These are phyloP conservation scores for Mungos mungo DNA, from an alignment of 2,113 vertebrate genomes.

Conservation along the genomic window DNA sequence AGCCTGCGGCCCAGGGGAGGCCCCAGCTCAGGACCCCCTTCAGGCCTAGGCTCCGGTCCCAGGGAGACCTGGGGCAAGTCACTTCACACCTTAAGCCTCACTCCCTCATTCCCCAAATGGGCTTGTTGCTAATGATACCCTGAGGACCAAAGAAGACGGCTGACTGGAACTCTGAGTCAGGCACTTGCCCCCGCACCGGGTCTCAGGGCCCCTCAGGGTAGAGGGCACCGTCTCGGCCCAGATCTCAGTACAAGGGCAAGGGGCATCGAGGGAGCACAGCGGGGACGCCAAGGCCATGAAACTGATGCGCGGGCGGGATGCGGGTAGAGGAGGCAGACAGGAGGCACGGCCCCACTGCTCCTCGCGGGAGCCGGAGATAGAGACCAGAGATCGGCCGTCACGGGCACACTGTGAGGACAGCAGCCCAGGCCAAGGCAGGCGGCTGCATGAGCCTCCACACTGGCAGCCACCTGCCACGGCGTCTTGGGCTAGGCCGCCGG, in stretches of 20 bases:
- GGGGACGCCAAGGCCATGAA: background rate
- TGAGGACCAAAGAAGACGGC: background rate
- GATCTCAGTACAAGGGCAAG: background rate
- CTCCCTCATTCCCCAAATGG: background rate
- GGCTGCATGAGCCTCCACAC: fast-evolving
- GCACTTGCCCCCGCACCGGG: background rate
- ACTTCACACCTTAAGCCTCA: too few relatives aligned
- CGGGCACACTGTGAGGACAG: fast-evolving
- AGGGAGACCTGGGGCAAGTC: too few relatives aligned
- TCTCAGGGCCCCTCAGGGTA: background rate
- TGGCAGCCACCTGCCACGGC: background rate
- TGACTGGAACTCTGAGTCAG: background rate
- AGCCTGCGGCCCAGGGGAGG: background rate
- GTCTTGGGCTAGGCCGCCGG: background rate
- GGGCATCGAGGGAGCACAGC: background rate
- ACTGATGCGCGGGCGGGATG: background rate
- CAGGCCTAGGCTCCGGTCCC: too few relatives aligned
- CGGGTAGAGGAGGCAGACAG: background rate
- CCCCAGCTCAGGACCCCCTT: background rate
- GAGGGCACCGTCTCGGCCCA: background rate
- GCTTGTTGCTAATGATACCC: background rate
- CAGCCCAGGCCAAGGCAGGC: background rate
- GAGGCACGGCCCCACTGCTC: background rate
- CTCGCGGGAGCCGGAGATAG: fast-evolving
- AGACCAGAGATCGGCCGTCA: background rate